Evolutionary conservation across 2,797 vertebrate genomes (phyloP).

Genomic region (Falco peregrinus): DNA sequence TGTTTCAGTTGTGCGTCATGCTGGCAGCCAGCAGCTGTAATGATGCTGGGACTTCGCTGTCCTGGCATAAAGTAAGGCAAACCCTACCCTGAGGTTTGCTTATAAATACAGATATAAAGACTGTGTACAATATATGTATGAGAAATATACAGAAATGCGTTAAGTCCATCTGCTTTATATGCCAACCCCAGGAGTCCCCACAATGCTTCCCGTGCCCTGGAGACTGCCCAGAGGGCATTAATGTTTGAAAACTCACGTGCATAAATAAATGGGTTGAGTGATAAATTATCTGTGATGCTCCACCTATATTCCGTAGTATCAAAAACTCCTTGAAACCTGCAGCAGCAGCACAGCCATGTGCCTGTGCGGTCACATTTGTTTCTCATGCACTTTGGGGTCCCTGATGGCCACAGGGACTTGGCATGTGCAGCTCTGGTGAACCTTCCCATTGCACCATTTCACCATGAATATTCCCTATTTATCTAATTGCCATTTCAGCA

Average conservation of each 20-base stretch:
- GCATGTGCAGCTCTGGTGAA: not conserved
- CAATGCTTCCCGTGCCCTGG: not conserved
- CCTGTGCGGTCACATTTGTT: not conserved
- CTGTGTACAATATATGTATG: too few species aligned
- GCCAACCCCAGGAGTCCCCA: not conserved
- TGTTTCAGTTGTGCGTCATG: not conserved
- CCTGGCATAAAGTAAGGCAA: not conserved
- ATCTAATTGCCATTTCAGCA: not conserved
- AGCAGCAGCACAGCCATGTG: not conserved
- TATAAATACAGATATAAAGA: not conserved
- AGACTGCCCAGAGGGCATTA: not conserved
- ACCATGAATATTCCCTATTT: not conserved
- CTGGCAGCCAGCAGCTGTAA: not conserved
- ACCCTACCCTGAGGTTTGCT: too few species aligned
- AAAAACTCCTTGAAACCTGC: not conserved
- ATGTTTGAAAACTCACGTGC: not conserved
- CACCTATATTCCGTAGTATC: not conserved
- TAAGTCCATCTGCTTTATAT: not conserved
- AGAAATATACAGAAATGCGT: not conserved
- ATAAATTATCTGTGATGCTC: not conserved
- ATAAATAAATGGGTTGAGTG: fast-evolving
- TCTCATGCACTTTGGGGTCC: not conserved
- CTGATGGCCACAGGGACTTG: not conserved
- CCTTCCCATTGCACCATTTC: not conserved
- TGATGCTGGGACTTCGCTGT: fast-evolving